Base-by-base conservation (phyloP, 2,113 vertebrate genomes). In the Nannobrachium achirus region DNA sequence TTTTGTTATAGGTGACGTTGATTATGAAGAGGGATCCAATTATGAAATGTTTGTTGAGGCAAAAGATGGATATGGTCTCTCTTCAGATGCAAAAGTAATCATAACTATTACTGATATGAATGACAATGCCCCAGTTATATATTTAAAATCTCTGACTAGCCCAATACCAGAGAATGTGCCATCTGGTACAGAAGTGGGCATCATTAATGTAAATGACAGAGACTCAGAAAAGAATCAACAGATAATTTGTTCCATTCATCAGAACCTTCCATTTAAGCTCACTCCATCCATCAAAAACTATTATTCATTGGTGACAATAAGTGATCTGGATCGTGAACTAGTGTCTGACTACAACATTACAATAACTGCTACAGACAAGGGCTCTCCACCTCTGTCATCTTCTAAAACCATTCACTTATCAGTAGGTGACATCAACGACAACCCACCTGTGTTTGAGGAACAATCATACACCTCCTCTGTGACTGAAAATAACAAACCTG, bases 191-290 rank as follows among this genome's bases (percentile, higher is more conserved):
- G 88, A 92, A 50, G 80, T 94, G 0, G 90, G 91, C 53, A 89
- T 94, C 77, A 90, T 93, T 63, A 92, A 93, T 53, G 88, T 92
- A 0, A 88, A 86, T 53, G 91, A 94, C 55, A 58, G 44, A 82
- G 93, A 94, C 71, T 92, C 90, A 1, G 76, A 77, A 13, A 51
- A 25, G 51, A 92, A 93, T 64, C 82, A 85, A 10, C 63, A 86
- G 10, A 77, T 92, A 51, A 69, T 38, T 1, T 92, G 91, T 57
- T 87, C 78, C 10, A 80, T 90, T 49, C 51, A 76, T 8, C 67
- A 33, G 71, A 79, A 69, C 15, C 56, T 88, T 39, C 87, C 89
- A 2, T 93, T 93, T 66, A 78, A 90, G 63, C 63, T 93, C 39
- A 65, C 89, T 45, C 89, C 82, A 44, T 88, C 89, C 1, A 56